These are phyloP conservation scores for Porites lutea DNA, from an alignment of 64 coral and sea anemone genomes.

Conservation along the genomic window DNA sequence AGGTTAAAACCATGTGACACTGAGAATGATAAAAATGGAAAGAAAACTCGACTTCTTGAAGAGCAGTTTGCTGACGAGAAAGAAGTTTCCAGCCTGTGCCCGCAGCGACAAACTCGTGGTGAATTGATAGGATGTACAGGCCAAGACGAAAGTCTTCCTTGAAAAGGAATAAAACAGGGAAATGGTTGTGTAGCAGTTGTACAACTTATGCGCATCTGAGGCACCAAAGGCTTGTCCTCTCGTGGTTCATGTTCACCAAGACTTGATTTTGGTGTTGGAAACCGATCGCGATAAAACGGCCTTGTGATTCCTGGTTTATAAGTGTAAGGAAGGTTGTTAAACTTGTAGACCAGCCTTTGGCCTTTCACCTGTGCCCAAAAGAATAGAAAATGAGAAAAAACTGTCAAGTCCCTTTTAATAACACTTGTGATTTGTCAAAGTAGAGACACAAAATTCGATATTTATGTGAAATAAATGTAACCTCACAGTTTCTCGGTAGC, in stretches of 20 bases:
- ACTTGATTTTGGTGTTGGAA: neutral
- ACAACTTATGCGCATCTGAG: neutral
- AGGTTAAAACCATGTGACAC: neutral
- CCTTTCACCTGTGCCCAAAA: constrained; percentile 73
- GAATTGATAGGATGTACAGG: neutral
- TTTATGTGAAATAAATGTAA: too few relatives aligned
- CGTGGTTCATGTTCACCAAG: neutral
- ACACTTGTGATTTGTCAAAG: too few relatives aligned
- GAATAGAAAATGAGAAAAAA: neutral
- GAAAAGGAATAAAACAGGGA: too few relatives aligned
- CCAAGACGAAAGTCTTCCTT: too few relatives aligned
- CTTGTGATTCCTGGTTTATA: constrained; percentile 59
- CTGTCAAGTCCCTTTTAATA: too few relatives aligned
- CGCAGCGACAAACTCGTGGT: neutral
- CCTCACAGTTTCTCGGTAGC: too few relatives aligned
- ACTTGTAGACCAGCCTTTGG: constrained; percentile 96
- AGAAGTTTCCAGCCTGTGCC: neutral
- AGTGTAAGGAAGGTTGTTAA: constrained; percentile 87
- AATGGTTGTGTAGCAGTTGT: neutral
- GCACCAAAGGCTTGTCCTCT: neutral
- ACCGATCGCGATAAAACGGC: neutral
- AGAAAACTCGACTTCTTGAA: neutral
- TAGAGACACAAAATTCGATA: too few relatives aligned
- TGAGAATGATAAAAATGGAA: neutral
- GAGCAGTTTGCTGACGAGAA: neutral